These are phyloP conservation scores for Thamnophis sirtalis DNA, from an alignment of 2,113 vertebrate species.

Conservation along the genomic window DNA sequence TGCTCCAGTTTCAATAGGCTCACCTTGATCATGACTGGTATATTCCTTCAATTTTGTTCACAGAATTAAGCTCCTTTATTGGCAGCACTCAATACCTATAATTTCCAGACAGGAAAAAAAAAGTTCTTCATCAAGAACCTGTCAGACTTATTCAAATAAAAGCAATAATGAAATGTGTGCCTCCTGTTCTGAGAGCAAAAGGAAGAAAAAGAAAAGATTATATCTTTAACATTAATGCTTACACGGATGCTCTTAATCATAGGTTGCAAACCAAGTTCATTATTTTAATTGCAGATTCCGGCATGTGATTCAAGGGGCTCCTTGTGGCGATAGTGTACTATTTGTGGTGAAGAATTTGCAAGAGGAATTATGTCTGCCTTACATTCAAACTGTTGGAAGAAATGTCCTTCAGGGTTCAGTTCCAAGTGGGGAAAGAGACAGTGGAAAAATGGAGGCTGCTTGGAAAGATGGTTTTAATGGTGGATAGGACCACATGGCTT, in stretches of 20 bases:
- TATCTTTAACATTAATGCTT: not conserved
- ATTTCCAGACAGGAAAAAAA: not conserved
- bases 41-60: not conserved
- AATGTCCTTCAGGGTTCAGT: too few relatives aligned
- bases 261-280: not conserved
- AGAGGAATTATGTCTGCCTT: not conserved
- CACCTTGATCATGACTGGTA: not conserved
- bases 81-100: not conserved
- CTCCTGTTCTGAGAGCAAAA: conserved; percentile 1
- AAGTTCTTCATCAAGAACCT: not conserved
- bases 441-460: too few relatives aligned
- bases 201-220: not conserved
- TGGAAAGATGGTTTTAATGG: too few relatives aligned
- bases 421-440: too few relatives aligned
- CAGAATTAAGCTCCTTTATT: not conserved
- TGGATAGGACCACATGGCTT: too few relatives aligned
- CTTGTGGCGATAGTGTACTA: not conserved
- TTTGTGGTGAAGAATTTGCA: not conserved
- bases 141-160: not conserved
- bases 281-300: not conserved
- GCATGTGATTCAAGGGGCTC: not conserved
- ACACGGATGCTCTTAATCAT: not conserved
- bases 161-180: not conserved
- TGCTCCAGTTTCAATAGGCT: not conserved
- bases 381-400: not conserved